These are phyloP conservation scores for Tricholauxania praeusta DNA, from an alignment of 2,888 invertebrate genomes.

Conservation along the genomic window DNA sequence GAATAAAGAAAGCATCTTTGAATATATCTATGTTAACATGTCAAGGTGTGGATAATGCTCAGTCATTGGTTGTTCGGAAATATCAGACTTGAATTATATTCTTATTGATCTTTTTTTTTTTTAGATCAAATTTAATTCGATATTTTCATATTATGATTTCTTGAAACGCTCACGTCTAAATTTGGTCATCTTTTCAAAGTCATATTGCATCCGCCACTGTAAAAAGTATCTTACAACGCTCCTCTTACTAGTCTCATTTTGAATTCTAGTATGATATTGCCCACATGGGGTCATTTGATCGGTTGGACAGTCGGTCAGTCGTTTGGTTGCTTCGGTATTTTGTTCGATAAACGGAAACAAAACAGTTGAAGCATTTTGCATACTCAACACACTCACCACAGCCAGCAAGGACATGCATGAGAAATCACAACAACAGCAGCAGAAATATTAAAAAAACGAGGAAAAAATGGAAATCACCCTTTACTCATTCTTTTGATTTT, in stretches of 20 bases:
- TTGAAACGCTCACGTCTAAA: too few relatives aligned
- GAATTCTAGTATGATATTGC: slow-evolving; percentile 10
- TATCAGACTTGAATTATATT: too few relatives aligned
- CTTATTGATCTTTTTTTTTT: too few relatives aligned
- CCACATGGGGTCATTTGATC: too few relatives aligned
- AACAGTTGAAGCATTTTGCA: slow-evolving; percentile 11
- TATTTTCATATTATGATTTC: too few relatives aligned
- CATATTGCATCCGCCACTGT: not conserved
- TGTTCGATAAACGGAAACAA: slow-evolving; percentile 6
- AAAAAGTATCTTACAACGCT: not conserved
- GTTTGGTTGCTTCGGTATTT: not conserved
- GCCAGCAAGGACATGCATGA: slow-evolving; percentile 28
- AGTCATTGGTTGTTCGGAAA: too few relatives aligned
- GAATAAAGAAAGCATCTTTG: too few relatives aligned
- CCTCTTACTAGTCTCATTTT: not conserved
- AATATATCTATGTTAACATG: too few relatives aligned
- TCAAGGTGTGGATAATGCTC: too few relatives aligned
- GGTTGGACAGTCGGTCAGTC: not conserved
- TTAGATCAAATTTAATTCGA: too few relatives aligned
- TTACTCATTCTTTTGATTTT: not conserved
- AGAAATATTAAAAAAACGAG: slow-evolving; percentile 6
- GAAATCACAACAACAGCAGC: slow-evolving; percentile 16
- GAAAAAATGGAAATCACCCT: slow-evolving; percentile 4
- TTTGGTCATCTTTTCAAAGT: too few relatives aligned
- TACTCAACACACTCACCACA: slow-evolving; percentile 2